Evolutionary conservation across 2,113 vertebrate genomes (phyloP).

Genomic region (Alouatta palliata): DNA sequence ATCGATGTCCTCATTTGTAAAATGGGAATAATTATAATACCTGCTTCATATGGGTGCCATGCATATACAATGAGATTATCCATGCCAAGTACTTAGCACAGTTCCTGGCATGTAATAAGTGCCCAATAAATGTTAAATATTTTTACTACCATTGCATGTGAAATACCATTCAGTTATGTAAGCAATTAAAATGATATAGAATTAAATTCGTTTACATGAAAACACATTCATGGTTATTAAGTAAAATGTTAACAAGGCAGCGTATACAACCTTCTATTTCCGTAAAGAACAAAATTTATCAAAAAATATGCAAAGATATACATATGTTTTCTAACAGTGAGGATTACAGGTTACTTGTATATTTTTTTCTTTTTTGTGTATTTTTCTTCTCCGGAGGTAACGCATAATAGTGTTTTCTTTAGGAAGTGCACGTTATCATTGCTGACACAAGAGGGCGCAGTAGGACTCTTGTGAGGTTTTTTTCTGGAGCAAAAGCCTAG

Average conservation of each 20-base stretch:
- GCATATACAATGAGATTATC: not conserved
- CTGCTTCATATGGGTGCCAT: not conserved
- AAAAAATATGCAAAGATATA: not conserved
- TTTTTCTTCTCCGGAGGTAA: not conserved
- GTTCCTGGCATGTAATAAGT: not conserved
- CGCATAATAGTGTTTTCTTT: not conserved
- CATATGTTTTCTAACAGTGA: not conserved
- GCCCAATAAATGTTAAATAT: not conserved
- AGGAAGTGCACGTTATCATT: not conserved
- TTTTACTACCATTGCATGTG: not conserved
- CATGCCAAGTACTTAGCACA: not conserved
- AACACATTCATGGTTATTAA: not conserved
- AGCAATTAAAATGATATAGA: not conserved
- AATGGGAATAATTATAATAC: not conserved
- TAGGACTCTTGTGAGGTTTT: not conserved
- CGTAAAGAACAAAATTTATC: not conserved
- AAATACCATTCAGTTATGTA: not conserved
- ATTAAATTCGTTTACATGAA: not conserved
- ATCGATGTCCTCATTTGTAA: not conserved
- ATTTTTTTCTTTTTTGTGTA: not conserved
- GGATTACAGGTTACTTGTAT: not conserved
- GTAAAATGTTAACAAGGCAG: not conserved
- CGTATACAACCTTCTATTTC: not conserved
- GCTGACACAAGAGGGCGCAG: conserved; percentile 61
- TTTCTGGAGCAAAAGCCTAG: rapidly evolving